These are phyloP conservation scores for Sycophila sp. DNA, from an alignment of 1,140 invertebrate genomes.

Conservation along the genomic window DNA sequence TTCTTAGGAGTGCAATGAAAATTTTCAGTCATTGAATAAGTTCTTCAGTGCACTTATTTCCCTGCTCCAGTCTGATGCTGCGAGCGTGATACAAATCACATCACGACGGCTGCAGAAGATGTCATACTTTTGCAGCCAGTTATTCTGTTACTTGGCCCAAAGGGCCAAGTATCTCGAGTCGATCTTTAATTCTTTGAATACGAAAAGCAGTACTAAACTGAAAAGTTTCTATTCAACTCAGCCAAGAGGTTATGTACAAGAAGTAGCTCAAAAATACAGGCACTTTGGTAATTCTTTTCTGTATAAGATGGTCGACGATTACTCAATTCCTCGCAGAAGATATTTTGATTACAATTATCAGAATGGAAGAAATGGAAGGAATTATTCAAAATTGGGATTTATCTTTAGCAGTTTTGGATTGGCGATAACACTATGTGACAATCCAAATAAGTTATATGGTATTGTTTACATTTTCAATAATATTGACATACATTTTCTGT, in stretches of 20 bases:
- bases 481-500: not conserved
- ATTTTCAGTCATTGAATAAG: too few species aligned
- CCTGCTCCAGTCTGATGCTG: too few species aligned
- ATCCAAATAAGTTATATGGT: constrained; percentile 46
- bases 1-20: too few species aligned
- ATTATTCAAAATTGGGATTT: constrained; percentile 38
- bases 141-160: constrained; percentile 27
- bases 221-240: not conserved
- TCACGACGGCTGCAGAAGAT: constrained; percentile 39
- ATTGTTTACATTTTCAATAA: not conserved
- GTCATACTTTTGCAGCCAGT: constrained; percentile 44
- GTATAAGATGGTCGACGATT: constrained; percentile 34
- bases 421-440: constrained; percentile 43
- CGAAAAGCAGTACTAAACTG: not conserved
- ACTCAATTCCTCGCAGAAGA: too few species aligned
- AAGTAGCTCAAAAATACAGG: not conserved
- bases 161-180: constrained; percentile 1
- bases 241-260: constrained; percentile 46
- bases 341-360: not conserved
- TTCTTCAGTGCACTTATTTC: too few species aligned
- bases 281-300: constrained; percentile 26
- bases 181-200: constrained; percentile 7
- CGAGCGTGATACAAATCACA: too few species aligned
- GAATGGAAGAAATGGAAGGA: not conserved
- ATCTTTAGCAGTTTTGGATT: constrained; percentile 47